Evolutionary conservation across 2,113 vertebrate genomes (phyloP).

Genomic region (Pyxicephalus adspersus): DNA sequence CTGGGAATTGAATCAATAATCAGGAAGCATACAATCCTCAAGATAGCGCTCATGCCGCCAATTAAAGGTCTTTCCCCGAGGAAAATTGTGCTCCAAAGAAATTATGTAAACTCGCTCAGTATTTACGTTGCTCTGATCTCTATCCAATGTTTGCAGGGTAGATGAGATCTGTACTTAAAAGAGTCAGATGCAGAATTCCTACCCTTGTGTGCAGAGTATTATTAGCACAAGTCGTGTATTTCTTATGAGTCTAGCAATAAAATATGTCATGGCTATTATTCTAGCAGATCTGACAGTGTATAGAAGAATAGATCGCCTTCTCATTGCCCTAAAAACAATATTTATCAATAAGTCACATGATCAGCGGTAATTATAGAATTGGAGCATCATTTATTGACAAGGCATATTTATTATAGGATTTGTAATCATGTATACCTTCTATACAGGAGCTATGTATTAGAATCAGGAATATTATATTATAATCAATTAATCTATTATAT

Average conservation of each 20-base stretch:
- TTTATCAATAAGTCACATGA: neutral
- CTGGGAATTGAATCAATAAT: conserved; percentile 22
- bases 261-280: too few relatives aligned
- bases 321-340: neutral
- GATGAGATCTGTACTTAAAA: conserved; percentile 2
- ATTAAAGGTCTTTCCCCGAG: conserved; percentile 18
- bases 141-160: conserved; percentile 55
- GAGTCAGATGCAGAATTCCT: neutral
- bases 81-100: conserved; percentile 14
- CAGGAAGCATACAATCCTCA: neutral
- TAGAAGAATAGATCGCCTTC: neutral
- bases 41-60: conserved; percentile 4
- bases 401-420: too few relatives aligned
- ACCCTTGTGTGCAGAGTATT: neutral
- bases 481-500: too few relatives aligned
- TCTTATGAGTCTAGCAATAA: neutral
- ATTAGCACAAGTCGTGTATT: neutral
- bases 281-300: too few relatives aligned
- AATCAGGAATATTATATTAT: too few relatives aligned
- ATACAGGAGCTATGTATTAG: too few relatives aligned
- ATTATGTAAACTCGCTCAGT: conserved; percentile 16
- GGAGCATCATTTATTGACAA: too few relatives aligned
- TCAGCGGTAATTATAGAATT: too few relatives aligned
- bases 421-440: too few relatives aligned
- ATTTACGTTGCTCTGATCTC: conserved; percentile 15